Percentiles rank a stretch among this genome's conserved stretches.
Conservation (phyloP, 1,140 invertebrate species). For the Diachasma alloeum region DNA sequence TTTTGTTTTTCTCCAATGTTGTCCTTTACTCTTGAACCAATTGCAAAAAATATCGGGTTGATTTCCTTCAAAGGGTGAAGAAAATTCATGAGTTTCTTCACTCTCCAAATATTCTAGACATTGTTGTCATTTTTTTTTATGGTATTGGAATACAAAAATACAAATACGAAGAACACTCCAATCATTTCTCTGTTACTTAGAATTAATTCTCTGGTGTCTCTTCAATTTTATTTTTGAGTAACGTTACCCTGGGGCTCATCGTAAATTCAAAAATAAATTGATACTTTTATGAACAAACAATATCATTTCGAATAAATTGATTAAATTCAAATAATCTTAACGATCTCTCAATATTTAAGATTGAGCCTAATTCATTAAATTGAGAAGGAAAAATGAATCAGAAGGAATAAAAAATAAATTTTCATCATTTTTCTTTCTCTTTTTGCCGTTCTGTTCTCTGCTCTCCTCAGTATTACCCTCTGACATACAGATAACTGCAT, state of each 20-base stretch:
- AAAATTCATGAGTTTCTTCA: conserved; percentile 23
- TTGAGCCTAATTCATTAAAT: neutral
- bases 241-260: neutral
- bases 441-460: neutral
- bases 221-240: neutral
- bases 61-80: conserved; percentile 11
- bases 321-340: conserved; percentile 4
- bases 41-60: neutral
- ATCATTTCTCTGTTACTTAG: conserved; percentile 15
- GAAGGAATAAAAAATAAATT: neutral
- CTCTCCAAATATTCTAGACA: conserved; percentile 40
- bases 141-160: conserved; percentile 58
- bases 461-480: conserved; percentile 48
- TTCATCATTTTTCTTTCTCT: conserved; percentile 22
- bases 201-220: neutral
- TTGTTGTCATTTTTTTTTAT: neutral
- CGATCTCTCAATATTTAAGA: conserved; percentile 15
- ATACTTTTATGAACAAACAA: neutral
- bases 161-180: conserved; percentile 46
- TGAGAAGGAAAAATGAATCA: neutral
- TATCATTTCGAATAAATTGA: neutral
- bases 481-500: conserved; percentile 64
- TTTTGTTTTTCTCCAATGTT: neutral
- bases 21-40: neutral
- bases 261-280: neutral